These are phyloP conservation scores for Pemphredon lugubris DNA, from an alignment of 2,888 invertebrate genomes.

Conservation along the genomic window DNA sequence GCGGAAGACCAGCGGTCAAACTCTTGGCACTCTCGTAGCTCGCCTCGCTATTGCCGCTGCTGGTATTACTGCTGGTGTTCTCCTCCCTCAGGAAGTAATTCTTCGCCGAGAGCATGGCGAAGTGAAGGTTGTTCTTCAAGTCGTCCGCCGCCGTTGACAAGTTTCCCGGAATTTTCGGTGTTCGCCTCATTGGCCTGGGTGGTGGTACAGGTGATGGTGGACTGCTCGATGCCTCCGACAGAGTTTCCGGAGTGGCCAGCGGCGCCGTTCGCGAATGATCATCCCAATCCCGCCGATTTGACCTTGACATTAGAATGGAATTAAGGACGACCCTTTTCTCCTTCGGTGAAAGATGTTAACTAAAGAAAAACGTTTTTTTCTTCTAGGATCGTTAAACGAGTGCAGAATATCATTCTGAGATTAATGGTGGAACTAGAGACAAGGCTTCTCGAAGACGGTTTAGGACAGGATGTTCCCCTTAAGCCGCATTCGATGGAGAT, in stretches of 20 bases:
- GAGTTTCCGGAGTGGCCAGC: constrained; percentile 90
- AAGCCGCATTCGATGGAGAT: neutral
- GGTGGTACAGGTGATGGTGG: constrained; percentile 86
- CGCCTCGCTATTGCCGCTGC: constrained; percentile 77
- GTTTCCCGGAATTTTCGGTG: constrained; percentile 86
- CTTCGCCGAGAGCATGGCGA: constrained; percentile 79
- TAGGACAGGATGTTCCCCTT: constrained; percentile 11
- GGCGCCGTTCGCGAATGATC: constrained; percentile 84
- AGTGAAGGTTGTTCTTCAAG: constrained; percentile 82
- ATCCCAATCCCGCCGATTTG: constrained; percentile 72
- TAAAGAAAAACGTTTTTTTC: constrained; percentile 10
- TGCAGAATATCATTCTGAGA: too few relatives aligned
- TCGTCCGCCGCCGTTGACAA: constrained; percentile 87
- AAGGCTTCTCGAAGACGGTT: too few relatives aligned
- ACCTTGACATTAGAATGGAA: constrained; percentile 32
- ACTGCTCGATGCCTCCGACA: constrained; percentile 91
- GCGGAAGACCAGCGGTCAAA: constrained; percentile 73
- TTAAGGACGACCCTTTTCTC: neutral
- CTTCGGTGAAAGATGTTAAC: neutral
- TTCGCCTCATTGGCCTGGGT: constrained; percentile 85
- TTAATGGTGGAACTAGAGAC: too few relatives aligned
- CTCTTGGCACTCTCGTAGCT: constrained; percentile 77
- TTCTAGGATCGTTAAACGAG: neutral
- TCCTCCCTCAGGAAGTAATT: constrained; percentile 75
- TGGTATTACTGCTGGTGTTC: constrained; percentile 73